These are phyloP conservation scores for Rachycentron canadum DNA, from an alignment of 2,797 vertebrate genomes.

Conservation along the genomic window DNA sequence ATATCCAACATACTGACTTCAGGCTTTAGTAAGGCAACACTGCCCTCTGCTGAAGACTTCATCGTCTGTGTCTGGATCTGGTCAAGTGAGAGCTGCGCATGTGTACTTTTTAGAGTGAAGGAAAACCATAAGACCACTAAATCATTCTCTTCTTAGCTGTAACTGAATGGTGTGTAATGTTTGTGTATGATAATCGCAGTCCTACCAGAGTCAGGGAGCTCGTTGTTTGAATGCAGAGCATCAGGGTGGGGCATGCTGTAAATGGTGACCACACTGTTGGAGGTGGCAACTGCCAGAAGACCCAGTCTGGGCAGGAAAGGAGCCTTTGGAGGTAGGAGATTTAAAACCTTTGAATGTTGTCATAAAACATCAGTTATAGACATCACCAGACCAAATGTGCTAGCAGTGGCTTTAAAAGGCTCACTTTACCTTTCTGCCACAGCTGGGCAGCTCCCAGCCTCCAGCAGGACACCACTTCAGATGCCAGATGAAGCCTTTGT, in stretches of 20 bases:
- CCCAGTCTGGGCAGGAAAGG: slow-evolving; percentile 92
- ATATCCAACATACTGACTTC: background rate
- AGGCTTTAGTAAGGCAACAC: slow-evolving; percentile 37
- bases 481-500: slow-evolving; percentile 92
- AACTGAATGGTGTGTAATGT: background rate
- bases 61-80: background rate
- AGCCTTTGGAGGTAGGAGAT: slow-evolving; percentile 38
- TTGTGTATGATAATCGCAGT: background rate
- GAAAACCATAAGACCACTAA: background rate
- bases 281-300: slow-evolving; percentile 91
- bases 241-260: slow-evolving; percentile 93
- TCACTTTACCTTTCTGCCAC: slow-evolving; percentile 84
- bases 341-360: too few relatives aligned
- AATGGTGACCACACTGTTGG: slow-evolving; percentile 87
- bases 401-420: background rate
- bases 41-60: slow-evolving; percentile 71
- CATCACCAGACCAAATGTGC: background rate
- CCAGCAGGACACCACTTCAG: slow-evolving; percentile 97
- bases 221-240: slow-evolving; percentile 79
- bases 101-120: background rate
- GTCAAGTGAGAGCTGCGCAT: background rate
- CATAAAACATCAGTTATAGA: fast-evolving
- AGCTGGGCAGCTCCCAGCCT: slow-evolving; percentile 90
- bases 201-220: slow-evolving; percentile 84
- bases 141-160: background rate